Percentiles rank a stretch among this genome's conserved stretches.
Conservation (phyloP, 1,140 invertebrate species). For the Leptoteleia sp. region DNA sequence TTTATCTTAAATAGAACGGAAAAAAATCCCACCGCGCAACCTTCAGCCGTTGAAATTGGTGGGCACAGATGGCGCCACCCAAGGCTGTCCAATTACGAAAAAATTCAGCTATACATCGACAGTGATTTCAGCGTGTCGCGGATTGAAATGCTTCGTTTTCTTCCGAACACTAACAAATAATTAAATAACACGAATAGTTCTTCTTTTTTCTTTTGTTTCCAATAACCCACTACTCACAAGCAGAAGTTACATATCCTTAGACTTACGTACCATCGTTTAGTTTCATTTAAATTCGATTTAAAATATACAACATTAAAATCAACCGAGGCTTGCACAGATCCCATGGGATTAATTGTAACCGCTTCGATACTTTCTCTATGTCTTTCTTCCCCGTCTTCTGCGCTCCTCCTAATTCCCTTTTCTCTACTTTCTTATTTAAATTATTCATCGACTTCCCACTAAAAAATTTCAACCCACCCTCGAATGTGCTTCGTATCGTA, state of each 20-base stretch:
- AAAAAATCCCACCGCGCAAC: conserved; percentile 48
- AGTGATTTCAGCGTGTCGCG: conserved; percentile 35
- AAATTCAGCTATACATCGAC: too few species aligned
- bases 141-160: conserved; percentile 39
- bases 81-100: not conserved
- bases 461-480: conserved; percentile 21
- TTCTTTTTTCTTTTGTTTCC: too few species aligned
- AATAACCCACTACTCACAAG: conserved; percentile 63
- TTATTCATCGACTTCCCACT: conserved; percentile 2
- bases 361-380: conserved; percentile 26
- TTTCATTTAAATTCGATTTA: conserved; percentile 72
- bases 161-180: conserved; percentile 69
- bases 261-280: conserved; percentile 60
- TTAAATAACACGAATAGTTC: conserved; percentile 64
- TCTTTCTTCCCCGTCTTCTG: too few species aligned
- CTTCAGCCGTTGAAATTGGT: conserved; percentile 20
- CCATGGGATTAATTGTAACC: conserved; percentile 71
- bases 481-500: conserved; percentile 40
- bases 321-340: conserved; percentile 77
- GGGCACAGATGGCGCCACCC: conserved; percentile 4
- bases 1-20: conserved; percentile 24
- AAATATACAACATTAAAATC: conserved; percentile 73
- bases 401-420: conserved; percentile 4
- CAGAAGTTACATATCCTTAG: conserved; percentile 66
- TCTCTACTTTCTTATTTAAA: conserved; percentile 14